Evolutionary conservation across 2,888 invertebrate species (phyloP), one percentile per base, ranked within the genome.

Genomic region (Alloscopus bannaensis): DNA sequence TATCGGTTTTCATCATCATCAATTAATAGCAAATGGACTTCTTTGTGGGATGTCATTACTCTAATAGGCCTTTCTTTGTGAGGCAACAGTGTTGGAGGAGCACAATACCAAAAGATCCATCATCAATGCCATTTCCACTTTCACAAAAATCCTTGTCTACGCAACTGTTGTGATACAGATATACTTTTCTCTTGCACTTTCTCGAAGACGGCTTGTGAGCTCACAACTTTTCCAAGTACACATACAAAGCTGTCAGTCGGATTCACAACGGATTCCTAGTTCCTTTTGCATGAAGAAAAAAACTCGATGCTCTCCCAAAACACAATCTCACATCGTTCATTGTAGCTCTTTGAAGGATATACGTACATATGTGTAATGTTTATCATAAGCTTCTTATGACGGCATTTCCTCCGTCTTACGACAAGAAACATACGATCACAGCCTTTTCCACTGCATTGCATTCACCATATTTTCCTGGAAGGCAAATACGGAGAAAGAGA

Each of bases 1-100:
- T 77, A 77, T 77, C 77, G 77, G 69, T 77, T 77, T 77, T 77
- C 77, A 77, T 77, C 77, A 70, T 77, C 77, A 77, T 77, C 77
- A 77, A 69, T 76, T 76, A 76, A 76, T 76, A 62, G 76, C 36
- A 64, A 77, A 77, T 69, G 69, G 77, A 77, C 77, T 77, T 52
- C 64, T 77, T 70, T 77, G 62, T 77, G 64, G 50, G 40, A 70
- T 77, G 77, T 77, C 77, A 77, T 77, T 77, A 77, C 22, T 29
- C 64, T 77, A 77, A 77, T 77, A 77, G 77, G 62, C 29, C 59
- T 60, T 64, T 50, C 55, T 59, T 66, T 71, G 24, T 71, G 60
- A 31, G 20, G 26, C 45, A n/a, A n/a, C n/a, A 29, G 20, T 57
- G 36, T 11, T 11, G 28, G 24, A 20, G 55, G 24, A 66, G 47